Base-by-base conservation (phyloP, 2,113 vertebrate genomes). In the Cyphomyrus discorhynchus region DNA sequence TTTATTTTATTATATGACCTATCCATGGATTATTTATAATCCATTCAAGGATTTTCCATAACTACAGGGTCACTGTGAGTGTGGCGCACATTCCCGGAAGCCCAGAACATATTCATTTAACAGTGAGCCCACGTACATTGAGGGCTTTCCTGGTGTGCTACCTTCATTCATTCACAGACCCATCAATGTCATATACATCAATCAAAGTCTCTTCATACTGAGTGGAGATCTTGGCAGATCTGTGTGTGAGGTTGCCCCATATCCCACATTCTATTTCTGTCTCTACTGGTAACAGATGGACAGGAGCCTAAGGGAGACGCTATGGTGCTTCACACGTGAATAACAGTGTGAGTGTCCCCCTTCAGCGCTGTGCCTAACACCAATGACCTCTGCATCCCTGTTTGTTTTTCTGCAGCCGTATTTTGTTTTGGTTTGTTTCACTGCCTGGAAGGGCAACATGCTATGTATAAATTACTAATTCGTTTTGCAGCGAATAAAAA, bases 401-500 rank as follows among this genome's bases (percentile, higher is more conserved):
- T 87, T 90, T 90, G 89, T 87, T 87, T 90, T 52, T 87, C 53
- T 53, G n/a, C 24, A 24, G 24, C 27, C 24, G 17, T 5, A 13
- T 49, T 49, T 58, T 52, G 24, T 86, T 50, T 53, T 42, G 89
- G 47, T 42, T 85, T 66, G 31, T 86, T 89, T 89, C 49, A 62
- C 49, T 90, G 56, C 84, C 83, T 87, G 89, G 84, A 90, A 90
- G 42, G 86, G 46, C 84, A 90, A 84, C 84, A 90, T 87, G n/a
- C 89, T 90, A 90, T 87, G 46, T 90, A 87, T 90, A 90, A 90
- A 90, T 90, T 74, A 62, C 90, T 83, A 90, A 90, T 90, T 84
- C 66, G 86, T 90, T 90, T 90, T 90, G 88, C 90, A 90, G 90
- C 47, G 50, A 90, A 90, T 90, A 88, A 83, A 90, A 90, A 90